Percentiles rank a stretch among this genome's conserved stretches.
These are phyloP conservation scores for Tachina grossa DNA, from an alignment of 2,888 invertebrate genomes.

Conservation along the genomic window DNA sequence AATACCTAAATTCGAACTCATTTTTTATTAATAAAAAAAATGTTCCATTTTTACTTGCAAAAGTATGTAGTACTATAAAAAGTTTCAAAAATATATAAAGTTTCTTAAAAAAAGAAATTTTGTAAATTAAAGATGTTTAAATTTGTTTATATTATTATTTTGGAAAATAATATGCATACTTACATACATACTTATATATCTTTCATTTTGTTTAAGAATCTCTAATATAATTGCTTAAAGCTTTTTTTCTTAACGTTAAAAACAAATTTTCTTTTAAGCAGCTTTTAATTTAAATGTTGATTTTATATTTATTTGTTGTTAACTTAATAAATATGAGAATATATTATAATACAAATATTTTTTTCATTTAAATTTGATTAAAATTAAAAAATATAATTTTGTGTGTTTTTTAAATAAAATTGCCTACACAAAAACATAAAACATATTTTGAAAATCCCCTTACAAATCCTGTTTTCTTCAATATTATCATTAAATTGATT, in stretches of 20 bases:
- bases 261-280: slow-evolving; percentile 53
- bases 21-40: slow-evolving; percentile 10
- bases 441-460: slow-evolving; percentile 43
- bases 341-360: slow-evolving; percentile 39
- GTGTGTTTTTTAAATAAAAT: slow-evolving; percentile 23
- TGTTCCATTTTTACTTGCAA: background rate
- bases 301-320: slow-evolving; percentile 71
- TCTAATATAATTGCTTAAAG: slow-evolving; percentile 62
- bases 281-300: slow-evolving; percentile 69
- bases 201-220: slow-evolving; percentile 57
- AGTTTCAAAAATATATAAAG: slow-evolving; percentile 10
- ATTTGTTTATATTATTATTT: slow-evolving; percentile 25
- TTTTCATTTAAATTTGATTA: slow-evolving; percentile 15
- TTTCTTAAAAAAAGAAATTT: slow-evolving; percentile 34
- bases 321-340: slow-evolving; percentile 48
- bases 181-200: background rate
- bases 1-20: no score
- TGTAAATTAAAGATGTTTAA: slow-evolving; percentile 53
- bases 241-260: slow-evolving; percentile 58
- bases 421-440: slow-evolving; percentile 31
- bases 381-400: slow-evolving; percentile 18
- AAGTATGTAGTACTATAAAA: slow-evolving; percentile 4
- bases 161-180: background rate
- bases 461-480: background rate
- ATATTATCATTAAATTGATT: slow-evolving; percentile 34